Evolutionary conservation across 1,140 invertebrate species (phyloP).

Genomic region (Harlomillsia oculata): DNA sequence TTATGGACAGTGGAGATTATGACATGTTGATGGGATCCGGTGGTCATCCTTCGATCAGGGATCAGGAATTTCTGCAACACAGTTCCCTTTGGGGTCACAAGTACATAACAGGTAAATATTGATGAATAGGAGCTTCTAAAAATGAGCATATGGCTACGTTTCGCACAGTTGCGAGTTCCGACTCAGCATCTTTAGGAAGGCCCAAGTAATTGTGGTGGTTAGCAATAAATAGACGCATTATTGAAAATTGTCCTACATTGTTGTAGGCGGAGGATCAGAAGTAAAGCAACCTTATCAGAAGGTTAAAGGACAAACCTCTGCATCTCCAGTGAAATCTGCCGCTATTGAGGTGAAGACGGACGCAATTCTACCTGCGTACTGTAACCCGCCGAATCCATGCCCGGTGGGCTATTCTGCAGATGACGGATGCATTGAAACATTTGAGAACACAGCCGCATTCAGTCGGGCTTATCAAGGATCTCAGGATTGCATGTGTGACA

Average conservation of each 20-base stretch:
- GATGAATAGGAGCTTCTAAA: not conserved
- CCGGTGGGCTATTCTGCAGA: constrained; percentile 73
- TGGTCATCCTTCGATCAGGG: constrained; percentile 63
- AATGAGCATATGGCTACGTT: not conserved
- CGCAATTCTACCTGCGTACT: constrained; percentile 88
- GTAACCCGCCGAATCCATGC: constrained; percentile 97
- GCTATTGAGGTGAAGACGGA: constrained; percentile 75
- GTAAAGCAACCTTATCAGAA: no score
- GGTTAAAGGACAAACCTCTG: constrained; percentile 5
- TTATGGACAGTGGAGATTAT: constrained; percentile 52
- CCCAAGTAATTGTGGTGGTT: no score
- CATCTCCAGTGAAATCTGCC: constrained; percentile 38
- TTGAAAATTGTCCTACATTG: no score
- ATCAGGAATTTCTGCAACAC: constrained; percentile 82
- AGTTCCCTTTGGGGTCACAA: constrained; percentile 77
- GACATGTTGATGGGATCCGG: constrained; percentile 47
- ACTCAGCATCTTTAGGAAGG: no score
- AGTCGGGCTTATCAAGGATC: constrained; percentile 85
- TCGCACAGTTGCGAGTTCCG: no score
- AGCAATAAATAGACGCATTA: no score
- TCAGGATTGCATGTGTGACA: constrained; percentile 68
- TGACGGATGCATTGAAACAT: constrained; percentile 81
- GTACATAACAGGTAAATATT: constrained; percentile 49
- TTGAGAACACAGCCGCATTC: constrained; percentile 92
- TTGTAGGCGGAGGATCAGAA: no score